Base-by-base conservation (phyloP, 2,797 vertebrate species). In the Danio aesculapii region DNA sequence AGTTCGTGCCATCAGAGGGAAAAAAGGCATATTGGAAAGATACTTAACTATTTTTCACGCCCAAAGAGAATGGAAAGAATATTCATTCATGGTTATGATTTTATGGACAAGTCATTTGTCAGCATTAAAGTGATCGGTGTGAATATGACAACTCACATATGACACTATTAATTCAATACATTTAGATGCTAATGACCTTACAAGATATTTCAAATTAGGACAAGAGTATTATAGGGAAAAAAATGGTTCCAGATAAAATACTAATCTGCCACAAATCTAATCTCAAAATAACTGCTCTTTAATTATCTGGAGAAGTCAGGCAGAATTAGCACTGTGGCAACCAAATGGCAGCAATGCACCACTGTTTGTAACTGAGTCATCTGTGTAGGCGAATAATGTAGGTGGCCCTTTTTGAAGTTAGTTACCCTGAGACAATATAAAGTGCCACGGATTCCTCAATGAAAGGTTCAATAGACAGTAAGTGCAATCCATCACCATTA, bases 401-500 rank as follows among this genome's bases (percentile, higher is more conserved):
- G 71, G 66, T 58, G 59, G 43, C 39, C 30, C 58, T 49, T 79
- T 30, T 69, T 82, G 68, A 80, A 80, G 71, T 46, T 41, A 63
- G 78, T 76, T 75, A 79, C 13, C 52, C 71, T 47, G 58, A 64
- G 67, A 83, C 63, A 72, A 74, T 73, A 70, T 50, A 49, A 70
- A 84, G 75, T 61, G 11, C 47, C 81, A 50, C 50, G 13, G 61
- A 81, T 49, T 67, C 82, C 16, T 79, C 14, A 59, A 75, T 68
- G 63, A 73, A 83, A 59, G 58, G 72, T 66, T 49, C n/a, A 41
- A 46, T 72, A 81, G 19, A 67, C 62, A 43, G 70, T 73, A 76
- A 74, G 50, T 78, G 61, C 78, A 79, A 84, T 76, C 75, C 77
- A 79, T 84, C 81, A 74, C 49, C 55, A 75, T 72, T 80, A 77